Percentiles rank a stretch among this genome's conserved stretches.
Conservation (phyloP, 2,797 vertebrate genomes). For the Natrix natrix region DNA sequence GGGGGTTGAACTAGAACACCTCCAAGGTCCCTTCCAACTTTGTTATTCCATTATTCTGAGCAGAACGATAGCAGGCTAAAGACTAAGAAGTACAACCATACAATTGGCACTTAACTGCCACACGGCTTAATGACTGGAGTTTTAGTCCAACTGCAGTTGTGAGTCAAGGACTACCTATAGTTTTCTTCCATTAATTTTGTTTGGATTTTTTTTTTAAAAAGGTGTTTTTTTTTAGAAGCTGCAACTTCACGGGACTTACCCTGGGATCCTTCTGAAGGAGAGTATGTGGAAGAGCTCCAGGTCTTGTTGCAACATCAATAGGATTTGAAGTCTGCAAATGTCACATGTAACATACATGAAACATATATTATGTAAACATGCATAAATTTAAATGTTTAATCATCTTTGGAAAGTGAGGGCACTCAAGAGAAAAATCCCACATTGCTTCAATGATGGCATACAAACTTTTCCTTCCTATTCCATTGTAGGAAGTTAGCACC, state of each 20-base stretch:
- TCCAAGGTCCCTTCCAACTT: too few relatives aligned
- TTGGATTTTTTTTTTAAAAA: neutral
- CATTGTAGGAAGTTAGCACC: too few relatives aligned
- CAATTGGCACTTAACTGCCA: too few relatives aligned
- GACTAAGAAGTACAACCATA: neutral
- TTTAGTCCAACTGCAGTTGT: too few relatives aligned
- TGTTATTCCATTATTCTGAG: neutral
- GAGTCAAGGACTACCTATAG: too few relatives aligned
- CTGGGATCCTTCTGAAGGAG: conserved; percentile 96
- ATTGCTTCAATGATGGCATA: neutral
- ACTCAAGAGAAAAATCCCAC: neutral
- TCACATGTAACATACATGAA: conserved; percentile 42
- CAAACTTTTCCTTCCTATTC: too few relatives aligned
- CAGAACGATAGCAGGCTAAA: neutral
- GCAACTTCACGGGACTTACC: conserved; percentile 73
- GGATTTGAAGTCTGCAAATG: conserved; percentile 90
- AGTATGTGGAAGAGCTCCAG: conserved; percentile 91
- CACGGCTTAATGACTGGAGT: too few relatives aligned
- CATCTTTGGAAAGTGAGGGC: neutral
- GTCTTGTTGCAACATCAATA: conserved; percentile 89
- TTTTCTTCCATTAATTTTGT: neutral
- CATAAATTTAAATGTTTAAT: conserved; percentile 51
- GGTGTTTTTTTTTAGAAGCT: neutral
- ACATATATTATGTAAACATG: conserved; percentile 21
- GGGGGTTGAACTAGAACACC: too few relatives aligned